Conservation (phyloP, 2,797 vertebrate genomes). For the Enteromius viviparus region DNA sequence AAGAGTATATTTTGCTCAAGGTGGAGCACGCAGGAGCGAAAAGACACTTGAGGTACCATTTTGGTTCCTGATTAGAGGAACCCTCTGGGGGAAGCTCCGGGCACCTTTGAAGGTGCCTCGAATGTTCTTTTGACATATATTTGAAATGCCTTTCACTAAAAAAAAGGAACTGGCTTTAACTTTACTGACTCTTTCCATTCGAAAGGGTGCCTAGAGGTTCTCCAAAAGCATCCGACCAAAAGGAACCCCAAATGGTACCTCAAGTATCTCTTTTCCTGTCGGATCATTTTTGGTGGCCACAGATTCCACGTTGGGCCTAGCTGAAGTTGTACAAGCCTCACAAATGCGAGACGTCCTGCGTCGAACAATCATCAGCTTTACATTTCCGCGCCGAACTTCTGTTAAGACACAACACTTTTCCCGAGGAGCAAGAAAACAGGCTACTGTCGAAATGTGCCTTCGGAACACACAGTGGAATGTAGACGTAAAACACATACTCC, state of each 20-base stretch:
- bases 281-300: neutral
- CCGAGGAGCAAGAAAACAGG: conserved; percentile 66
- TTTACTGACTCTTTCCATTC: neutral
- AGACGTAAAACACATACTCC: conserved; percentile 76
- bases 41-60: neutral
- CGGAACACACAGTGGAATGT: conserved; percentile 79
- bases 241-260: neutral
- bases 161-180: neutral
- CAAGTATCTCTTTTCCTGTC: neutral
- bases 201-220: conserved; percentile 3
- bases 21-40: neutral
- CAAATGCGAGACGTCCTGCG: neutral
- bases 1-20: neutral
- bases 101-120: neutral
- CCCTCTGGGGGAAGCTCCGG: neutral
- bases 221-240: neutral
- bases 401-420: conserved; percentile 14
- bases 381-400: neutral
- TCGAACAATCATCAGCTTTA: conserved; percentile 31
- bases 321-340: neutral
- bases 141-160: conserved; percentile 5
- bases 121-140: neutral
- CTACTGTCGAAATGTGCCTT: conserved; percentile 84
- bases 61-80: neutral
- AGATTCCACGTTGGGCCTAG: neutral